Evolutionary conservation across 2,113 vertebrate genomes (phyloP).

Genomic region (Physeter macrocephalus): DNA sequence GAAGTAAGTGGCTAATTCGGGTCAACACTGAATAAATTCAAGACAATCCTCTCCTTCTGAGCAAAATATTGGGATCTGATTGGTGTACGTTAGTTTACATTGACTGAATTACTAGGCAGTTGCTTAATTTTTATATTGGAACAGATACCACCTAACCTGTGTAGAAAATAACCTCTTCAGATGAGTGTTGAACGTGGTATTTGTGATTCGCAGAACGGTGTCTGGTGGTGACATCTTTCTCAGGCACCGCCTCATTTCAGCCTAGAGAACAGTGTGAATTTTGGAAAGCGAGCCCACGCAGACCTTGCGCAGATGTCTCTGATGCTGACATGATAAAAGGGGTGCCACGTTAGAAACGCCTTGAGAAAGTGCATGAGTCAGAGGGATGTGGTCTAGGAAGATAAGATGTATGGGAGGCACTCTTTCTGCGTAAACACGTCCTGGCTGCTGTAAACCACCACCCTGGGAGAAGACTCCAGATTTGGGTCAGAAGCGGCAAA

Average conservation of each 20-base stretch:
- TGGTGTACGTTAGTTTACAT: rapidly evolving
- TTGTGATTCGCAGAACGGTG: no score
- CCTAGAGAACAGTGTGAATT: rapidly evolving
- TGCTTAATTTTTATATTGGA: rapidly evolving
- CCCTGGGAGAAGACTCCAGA: neutral
- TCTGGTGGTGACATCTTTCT: no score
- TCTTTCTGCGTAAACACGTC: neutral
- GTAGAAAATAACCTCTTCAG: rapidly evolving
- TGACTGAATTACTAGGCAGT: rapidly evolving
- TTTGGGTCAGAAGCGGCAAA: neutral
- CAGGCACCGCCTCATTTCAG: no score
- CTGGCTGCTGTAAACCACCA: rapidly evolving
- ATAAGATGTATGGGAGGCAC: neutral
- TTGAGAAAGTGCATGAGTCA: neutral
- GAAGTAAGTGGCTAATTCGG: no score
- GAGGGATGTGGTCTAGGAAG: rapidly evolving
- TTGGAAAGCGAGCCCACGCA: rapidly evolving
- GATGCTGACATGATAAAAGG: no score
- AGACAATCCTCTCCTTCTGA: rapidly evolving
- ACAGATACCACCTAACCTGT: rapidly evolving
- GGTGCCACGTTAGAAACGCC: rapidly evolving
- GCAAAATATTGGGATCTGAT: neutral
- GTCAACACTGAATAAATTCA: neutral
- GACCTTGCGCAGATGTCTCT: rapidly evolving
- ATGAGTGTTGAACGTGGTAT: rapidly evolving